phyloP scores from a whole-genome alignment of 2,797 vertebrate species.

The Psittacula echo region DNA sequence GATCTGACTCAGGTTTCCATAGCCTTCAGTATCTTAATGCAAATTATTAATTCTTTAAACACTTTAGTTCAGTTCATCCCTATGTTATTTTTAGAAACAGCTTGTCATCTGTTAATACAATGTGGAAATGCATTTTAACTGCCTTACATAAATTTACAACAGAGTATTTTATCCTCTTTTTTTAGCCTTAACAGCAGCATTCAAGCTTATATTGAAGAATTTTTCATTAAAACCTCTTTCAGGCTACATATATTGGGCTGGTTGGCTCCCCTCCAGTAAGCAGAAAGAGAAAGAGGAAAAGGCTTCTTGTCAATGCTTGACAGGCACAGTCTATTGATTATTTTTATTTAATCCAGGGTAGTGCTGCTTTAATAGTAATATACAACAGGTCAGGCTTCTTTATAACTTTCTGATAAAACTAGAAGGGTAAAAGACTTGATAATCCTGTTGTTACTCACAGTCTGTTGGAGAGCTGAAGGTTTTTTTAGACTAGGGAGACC shows the following conservation, averaged over 20 bases:
- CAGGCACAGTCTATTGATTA: not conserved
- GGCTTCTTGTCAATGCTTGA: not conserved
- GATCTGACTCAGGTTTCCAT: not conserved
- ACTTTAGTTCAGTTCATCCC: not conserved
- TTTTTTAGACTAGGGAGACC: not conserved
- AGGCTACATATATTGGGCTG: not conserved
- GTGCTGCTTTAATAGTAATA: not conserved
- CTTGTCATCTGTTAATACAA: conserved; percentile 48
- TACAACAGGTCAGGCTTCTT: not conserved
- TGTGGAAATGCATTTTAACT: conserved; percentile 69
- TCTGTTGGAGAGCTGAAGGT: not conserved
- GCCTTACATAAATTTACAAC: conserved; percentile 42
- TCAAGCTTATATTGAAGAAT: conserved; percentile 49
- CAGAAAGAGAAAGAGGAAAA: not conserved
- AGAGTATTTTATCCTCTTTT: conserved; percentile 31
- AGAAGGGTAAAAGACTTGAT: not conserved
- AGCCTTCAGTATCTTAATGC: not conserved
- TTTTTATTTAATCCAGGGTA: not conserved
- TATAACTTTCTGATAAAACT: not conserved
- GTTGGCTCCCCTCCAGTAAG: not conserved
- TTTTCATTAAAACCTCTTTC: conserved; percentile 50
- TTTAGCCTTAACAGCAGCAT: conserved; percentile 36
- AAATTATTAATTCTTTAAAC: conserved; percentile 35
- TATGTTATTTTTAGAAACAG: conserved; percentile 51
- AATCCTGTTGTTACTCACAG: not conserved